Conservation (phyloP, 2,797 vertebrate genomes). For the Limnodromus scolopaceus region DNA sequence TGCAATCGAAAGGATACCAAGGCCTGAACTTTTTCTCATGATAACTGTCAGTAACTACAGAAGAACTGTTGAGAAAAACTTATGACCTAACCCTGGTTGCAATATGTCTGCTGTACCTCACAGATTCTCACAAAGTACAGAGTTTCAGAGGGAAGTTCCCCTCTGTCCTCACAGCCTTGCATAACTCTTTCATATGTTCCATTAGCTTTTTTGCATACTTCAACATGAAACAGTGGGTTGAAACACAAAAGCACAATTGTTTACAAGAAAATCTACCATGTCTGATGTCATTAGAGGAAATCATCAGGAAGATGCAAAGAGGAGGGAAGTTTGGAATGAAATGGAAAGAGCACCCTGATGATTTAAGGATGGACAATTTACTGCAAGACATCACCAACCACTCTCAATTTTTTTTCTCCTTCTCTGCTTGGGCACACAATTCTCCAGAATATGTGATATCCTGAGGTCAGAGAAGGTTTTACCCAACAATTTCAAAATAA, state of each 20-base stretch:
- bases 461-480: not conserved
- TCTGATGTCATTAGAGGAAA: not conserved
- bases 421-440: not conserved
- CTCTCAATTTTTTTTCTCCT: not conserved
- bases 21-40: not conserved
- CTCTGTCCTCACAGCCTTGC: not conserved
- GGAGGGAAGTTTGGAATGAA: not conserved
- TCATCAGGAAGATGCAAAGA: not conserved
- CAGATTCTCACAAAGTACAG: not conserved
- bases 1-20: not conserved
- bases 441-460: not conserved
- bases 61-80: not conserved
- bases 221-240: not conserved
- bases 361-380: not conserved
- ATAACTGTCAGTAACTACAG: not conserved
- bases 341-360: not conserved
- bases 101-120: not conserved
- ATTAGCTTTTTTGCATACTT: not conserved
- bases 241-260: not conserved
- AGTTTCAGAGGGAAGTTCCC: not conserved
- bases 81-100: not conserved
- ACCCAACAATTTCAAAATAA: not conserved
- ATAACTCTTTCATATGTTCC: not conserved
- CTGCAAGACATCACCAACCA: not conserved
- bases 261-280: not conserved